Evolutionary conservation across 2,113 vertebrate species (phyloP), one percentile per base, ranked within the genome.

Genomic region (Calyptommatus sinebrachiatus): DNA sequence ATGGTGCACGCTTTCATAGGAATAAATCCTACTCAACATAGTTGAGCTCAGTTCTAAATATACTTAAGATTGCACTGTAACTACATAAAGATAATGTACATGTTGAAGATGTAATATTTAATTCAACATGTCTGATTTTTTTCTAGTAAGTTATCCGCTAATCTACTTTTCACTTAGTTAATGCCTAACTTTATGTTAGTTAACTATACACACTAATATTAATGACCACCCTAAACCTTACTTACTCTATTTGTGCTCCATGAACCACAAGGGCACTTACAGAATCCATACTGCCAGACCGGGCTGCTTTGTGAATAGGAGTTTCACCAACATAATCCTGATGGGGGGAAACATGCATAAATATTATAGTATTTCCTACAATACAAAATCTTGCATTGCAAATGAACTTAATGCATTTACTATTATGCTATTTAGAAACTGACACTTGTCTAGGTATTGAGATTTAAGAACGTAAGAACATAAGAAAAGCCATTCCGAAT

Each of bases 301-400:
- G 96, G 89, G 97, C 98, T 29, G 98, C 97, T 94, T 99, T 99
- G 93, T 99, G 98, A 91, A 99, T 93, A 80, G 98, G 96, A 87
- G 97, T 96, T 94, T 99, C 98, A 77, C 98, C 98, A 87, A 97
- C 95, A 92, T 96, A 97, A 93, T 99, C 98, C 98, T 99, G 92
- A 46, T 95, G 68, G 92, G 85, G 14, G 12, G 16, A 57, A 57
- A 57, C 2, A 57, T 18, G 18, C 53, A 57, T 5, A 57, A 57
- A 57, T 14, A 57, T 57, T 16, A 57, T 18, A 57, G 53, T 57
- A 57, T 18, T 16, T 57, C 53, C 53, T 57, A 57, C 53, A 57
- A 57, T 5, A 18, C 18, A 18, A 57, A 57, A 57, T 57, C 53
- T 4, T 57, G 12, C 53, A 18, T 18, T 16, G 14, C 53, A 57